phyloP scores from a whole-genome alignment of 2,113 vertebrate genomes.

The Antechinus stuartii region DNA sequence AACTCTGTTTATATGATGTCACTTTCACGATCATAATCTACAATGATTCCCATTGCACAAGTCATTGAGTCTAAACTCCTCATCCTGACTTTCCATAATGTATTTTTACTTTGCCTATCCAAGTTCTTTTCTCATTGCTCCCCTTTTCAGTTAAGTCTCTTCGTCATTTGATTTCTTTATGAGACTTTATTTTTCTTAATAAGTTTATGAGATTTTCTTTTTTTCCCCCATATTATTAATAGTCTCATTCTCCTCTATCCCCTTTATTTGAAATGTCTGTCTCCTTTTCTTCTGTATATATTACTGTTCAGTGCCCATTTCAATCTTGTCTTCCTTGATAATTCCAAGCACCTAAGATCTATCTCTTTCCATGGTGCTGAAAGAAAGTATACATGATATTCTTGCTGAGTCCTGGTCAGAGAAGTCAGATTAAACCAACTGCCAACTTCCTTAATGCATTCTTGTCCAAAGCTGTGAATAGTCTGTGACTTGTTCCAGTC shows the following conservation, averaged over 20 bases:
- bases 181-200: no score
- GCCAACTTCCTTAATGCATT: constrained; percentile 22
- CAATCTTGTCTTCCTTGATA: neutral
- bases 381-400: constrained; percentile 26
- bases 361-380: constrained; percentile 19
- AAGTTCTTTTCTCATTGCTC: neutral
- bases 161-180: neutral
- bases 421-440: neutral
- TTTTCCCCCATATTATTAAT: neutral
- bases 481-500: constrained; percentile 61
- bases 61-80: neutral
- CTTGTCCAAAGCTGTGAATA: constrained; percentile 18
- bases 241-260: neutral
- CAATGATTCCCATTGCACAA: neutral
- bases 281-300: neutral
- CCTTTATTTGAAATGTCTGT: neutral
- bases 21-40: neutral
- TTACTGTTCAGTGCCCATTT: neutral
- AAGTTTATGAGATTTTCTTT: neutral
- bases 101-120: neutral
- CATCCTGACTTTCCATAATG: neutral
- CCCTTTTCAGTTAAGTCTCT: neutral
- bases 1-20: neutral
- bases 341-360: neutral
- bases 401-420: constrained; percentile 23